Evolutionary conservation across 2,113 vertebrate species (phyloP).

Genomic region (Bettongia penicillata): DNA sequence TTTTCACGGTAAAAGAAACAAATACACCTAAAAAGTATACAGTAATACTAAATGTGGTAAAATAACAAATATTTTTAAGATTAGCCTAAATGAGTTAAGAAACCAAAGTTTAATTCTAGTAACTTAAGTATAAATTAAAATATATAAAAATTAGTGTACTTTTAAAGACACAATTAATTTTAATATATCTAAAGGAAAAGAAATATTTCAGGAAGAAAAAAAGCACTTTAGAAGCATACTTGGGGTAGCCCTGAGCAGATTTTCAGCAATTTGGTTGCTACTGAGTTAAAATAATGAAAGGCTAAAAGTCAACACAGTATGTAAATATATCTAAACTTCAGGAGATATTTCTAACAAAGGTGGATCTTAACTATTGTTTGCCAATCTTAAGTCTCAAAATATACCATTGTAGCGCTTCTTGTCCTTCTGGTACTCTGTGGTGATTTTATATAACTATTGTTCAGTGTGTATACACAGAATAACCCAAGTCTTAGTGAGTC

Average conservation of each 20-base stretch:
- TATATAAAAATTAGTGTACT: not conserved
- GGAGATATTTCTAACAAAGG: constrained; percentile 43
- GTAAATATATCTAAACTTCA: constrained; percentile 29
- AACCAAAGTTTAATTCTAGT: constrained; percentile 43
- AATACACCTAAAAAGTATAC: constrained; percentile 17
- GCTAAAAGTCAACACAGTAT: constrained; percentile 28
- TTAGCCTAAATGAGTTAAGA: constrained; percentile 34
- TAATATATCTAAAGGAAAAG: constrained; percentile 24
- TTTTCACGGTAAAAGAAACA: constrained; percentile 42
- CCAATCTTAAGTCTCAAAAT: constrained; percentile 24
- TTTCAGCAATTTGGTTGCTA: constrained; percentile 24
- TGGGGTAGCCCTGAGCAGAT: constrained; percentile 3
- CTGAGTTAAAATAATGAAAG: constrained; percentile 28
- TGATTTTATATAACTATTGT: too few species aligned
- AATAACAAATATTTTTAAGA: constrained; percentile 44
- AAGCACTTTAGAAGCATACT: constrained; percentile 19
- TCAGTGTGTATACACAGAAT: too few species aligned
- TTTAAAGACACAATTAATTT: constrained; percentile 38
- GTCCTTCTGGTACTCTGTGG: not conserved
- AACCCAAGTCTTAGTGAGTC: too few species aligned
- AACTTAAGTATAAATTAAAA: constrained; percentile 43
- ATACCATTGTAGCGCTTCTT: not conserved
- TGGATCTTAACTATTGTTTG: constrained; percentile 24
- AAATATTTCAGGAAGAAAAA: constrained; percentile 32
- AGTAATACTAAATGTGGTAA: constrained; percentile 35